These are phyloP conservation scores for Cephus spinipes DNA, from an alignment of 2,888 invertebrate genomes.

Conservation along the genomic window DNA sequence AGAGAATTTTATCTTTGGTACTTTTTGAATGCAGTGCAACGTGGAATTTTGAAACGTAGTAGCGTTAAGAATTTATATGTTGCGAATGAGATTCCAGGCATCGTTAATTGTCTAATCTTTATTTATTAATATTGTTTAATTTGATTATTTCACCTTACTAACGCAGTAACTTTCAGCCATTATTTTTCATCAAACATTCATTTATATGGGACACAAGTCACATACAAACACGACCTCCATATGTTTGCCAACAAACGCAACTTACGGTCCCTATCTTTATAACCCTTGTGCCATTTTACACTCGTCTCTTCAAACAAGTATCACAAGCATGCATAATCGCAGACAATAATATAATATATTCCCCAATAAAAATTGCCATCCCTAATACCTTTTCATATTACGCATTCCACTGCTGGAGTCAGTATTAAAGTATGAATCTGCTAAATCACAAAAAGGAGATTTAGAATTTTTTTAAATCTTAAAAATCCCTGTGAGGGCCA, in stretches of 20 bases:
- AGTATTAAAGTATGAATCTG: background rate
- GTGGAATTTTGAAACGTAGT: background rate
- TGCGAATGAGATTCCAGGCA: background rate
- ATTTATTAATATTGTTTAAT: background rate
- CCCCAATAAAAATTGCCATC: background rate
- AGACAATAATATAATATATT: background rate
- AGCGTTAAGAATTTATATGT: background rate
- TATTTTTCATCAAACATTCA: constrained; percentile 2
- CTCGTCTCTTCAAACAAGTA: constrained; percentile 64
- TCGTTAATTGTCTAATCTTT: background rate
- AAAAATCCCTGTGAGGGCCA: background rate
- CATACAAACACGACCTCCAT: constrained; percentile 41
- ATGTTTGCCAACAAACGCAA: constrained; percentile 44
- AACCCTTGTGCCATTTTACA: constrained; percentile 45
- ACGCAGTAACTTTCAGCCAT: background rate
- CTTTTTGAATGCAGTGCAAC: background rate
- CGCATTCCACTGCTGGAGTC: background rate
- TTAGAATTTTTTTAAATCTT: background rate
- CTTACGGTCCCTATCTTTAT: constrained; percentile 43
- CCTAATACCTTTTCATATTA: background rate
- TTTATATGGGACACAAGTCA: constrained; percentile 33
- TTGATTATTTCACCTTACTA: background rate
- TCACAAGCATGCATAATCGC: background rate
- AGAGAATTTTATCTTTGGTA: background rate
- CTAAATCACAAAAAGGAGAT: background rate